A percentile compares a stretch with the other conserved stretches of the same genome.
These are phyloP conservation scores for Seriola dumerili DNA, from an alignment of 2,113 vertebrate genomes.

Conservation along the genomic window DNA sequence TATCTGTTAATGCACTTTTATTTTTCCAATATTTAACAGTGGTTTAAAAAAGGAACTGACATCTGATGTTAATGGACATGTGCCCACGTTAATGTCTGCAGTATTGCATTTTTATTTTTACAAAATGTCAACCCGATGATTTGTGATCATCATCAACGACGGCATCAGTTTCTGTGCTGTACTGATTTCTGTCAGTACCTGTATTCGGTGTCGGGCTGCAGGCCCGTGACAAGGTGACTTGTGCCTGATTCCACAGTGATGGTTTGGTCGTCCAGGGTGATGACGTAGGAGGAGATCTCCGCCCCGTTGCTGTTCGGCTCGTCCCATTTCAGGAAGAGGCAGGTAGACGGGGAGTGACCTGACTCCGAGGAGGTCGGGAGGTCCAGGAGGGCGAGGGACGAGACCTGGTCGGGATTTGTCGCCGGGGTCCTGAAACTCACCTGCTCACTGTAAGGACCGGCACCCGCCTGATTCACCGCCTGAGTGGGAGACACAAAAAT, in stretches of 20 bases:
- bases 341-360: conserved; percentile 87
- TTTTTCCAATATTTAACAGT: background rate
- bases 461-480: conserved; percentile 95
- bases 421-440: conserved; percentile 91
- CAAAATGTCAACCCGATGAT: conserved; percentile 1
- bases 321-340: conserved; percentile 95
- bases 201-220: conserved; percentile 96
- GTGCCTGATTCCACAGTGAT: conserved; percentile 87
- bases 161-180: background rate
- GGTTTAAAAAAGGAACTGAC: background rate
- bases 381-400: conserved; percentile 86
- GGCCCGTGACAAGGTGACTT: conserved; percentile 84
- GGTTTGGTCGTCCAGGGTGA: conserved; percentile 88
- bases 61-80: background rate
- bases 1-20: background rate
- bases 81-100: background rate
- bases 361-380: conserved; percentile 82
- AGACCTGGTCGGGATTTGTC: conserved; percentile 87
- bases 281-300: conserved; percentile 91
- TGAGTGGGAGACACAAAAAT: conserved; percentile 56
- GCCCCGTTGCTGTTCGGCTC: conserved; percentile 95
- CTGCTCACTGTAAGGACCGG: conserved; percentile 91
- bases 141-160: background rate
- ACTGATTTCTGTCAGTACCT: conserved; percentile 82
- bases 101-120: background rate